A percentile compares a stretch with the other conserved stretches of the same genome.
These are phyloP conservation scores for Trachops cirrhosus DNA, from an alignment of 2,797 vertebrate species.

Conservation along the genomic window DNA sequence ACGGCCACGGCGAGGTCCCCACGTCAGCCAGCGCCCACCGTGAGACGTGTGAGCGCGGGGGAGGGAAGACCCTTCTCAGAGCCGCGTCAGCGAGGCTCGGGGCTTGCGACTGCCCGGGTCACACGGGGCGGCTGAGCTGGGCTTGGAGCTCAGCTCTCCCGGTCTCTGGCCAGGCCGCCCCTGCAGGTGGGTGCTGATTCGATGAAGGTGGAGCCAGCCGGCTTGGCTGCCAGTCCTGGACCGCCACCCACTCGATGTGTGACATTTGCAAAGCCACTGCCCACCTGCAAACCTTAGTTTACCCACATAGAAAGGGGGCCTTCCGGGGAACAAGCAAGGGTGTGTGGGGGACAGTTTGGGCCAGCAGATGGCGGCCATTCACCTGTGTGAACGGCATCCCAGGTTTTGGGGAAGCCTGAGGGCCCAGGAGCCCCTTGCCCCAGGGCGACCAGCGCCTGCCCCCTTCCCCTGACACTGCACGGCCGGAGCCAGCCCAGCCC, in stretches of 20 bases:
- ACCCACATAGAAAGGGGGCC: not conserved
- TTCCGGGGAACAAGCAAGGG: not conserved
- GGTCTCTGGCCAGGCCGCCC: not conserved
- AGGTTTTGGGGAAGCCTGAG: not conserved
- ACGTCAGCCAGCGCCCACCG: too few species aligned
- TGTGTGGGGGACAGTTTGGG: too few species aligned
- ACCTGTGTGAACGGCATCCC: not conserved
- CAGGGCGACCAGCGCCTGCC: accelerated
- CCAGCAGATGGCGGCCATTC: not conserved
- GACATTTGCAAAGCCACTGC: not conserved
- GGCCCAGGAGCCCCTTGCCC: accelerated
- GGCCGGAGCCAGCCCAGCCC: not conserved
- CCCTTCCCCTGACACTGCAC: not conserved
- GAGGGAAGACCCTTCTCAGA: not conserved
- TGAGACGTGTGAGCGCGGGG: accelerated
- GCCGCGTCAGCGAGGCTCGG: accelerated
- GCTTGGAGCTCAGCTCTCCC: too few species aligned
- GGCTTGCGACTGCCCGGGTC: not conserved
- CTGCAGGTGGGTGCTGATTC: too few species aligned
- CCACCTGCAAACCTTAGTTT: not conserved
- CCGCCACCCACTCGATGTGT: not conserved
- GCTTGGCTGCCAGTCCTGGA: too few species aligned
- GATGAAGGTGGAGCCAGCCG: not conserved
- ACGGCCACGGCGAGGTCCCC: not conserved
- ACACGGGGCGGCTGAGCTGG: accelerated